phyloP scores from a whole-genome alignment of 1,140 invertebrate species.

The Drosophila orosa region DNA sequence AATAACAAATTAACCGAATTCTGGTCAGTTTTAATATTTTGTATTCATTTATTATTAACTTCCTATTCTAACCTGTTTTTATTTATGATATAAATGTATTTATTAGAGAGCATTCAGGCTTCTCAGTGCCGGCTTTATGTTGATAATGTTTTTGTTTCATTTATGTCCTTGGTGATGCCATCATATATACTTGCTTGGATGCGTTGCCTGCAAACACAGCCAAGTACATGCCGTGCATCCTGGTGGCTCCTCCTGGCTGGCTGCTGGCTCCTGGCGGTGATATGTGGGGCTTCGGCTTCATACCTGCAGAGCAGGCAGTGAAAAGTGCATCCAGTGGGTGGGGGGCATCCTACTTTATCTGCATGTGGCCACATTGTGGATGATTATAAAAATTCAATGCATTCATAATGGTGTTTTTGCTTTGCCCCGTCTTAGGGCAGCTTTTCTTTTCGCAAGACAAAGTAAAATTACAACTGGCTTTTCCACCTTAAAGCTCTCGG shows the following conservation, averaged over 20 bases:
- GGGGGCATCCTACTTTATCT: constrained; percentile 21
- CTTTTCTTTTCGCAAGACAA: constrained; percentile 10
- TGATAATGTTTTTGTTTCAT: constrained; percentile 65
- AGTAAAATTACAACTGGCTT: constrained; percentile 4
- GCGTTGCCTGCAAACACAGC: constrained; percentile 19
- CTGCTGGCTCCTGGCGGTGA: constrained; percentile 10
- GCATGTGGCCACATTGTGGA: constrained; percentile 46
- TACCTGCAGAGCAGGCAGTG: constrained; percentile 35
- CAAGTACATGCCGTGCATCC: neutral
- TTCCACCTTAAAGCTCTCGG: constrained; percentile 8
- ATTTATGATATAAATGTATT: neutral
- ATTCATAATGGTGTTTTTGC: constrained; percentile 48
- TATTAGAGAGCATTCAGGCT: neutral
- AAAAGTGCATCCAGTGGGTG: constrained; percentile 16
- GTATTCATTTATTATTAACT: neutral
- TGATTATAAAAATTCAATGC: constrained; percentile 67
- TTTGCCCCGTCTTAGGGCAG: constrained; percentile 15
- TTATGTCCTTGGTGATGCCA: constrained; percentile 64
- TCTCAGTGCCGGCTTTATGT: neutral
- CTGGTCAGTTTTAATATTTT: neutral
- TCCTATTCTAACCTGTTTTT: neutral
- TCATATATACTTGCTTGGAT: constrained; percentile 22
- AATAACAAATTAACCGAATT: too few species aligned
- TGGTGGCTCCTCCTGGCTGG: neutral
- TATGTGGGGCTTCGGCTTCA: constrained; percentile 30